phyloP scores from a whole-genome alignment of 2,113 vertebrate genomes.

The Galbula dea region DNA sequence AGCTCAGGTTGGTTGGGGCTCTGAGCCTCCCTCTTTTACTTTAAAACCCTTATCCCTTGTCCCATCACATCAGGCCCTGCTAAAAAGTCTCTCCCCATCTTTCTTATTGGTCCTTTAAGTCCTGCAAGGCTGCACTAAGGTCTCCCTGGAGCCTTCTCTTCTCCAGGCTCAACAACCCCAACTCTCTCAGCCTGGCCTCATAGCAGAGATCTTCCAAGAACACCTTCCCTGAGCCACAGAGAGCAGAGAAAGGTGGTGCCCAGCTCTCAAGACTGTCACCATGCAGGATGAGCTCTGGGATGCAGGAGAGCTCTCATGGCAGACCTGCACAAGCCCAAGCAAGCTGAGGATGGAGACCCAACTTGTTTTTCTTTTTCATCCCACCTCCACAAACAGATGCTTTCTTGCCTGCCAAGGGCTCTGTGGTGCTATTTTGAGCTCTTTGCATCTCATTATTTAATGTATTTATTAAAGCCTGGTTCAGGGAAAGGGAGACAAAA shows the following conservation, averaged over 20 bases:
- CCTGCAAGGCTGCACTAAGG: too few relatives aligned
- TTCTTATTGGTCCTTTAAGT: too few relatives aligned
- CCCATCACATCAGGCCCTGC: too few relatives aligned
- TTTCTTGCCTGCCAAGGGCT: background rate
- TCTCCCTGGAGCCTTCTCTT: too few relatives aligned
- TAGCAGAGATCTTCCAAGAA: too few relatives aligned
- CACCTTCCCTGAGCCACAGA: background rate
- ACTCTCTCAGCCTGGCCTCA: too few relatives aligned
- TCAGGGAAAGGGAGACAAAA: background rate
- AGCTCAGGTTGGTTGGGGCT: too few relatives aligned
- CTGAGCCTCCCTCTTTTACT: too few relatives aligned
- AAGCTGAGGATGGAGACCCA: background rate
- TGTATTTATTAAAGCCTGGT: constrained; percentile 1
- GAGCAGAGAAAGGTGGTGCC: background rate
- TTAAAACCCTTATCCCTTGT: too few relatives aligned
- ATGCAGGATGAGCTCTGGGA: background rate
- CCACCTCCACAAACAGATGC: background rate
- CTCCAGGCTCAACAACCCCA: too few relatives aligned
- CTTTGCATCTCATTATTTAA: background rate
- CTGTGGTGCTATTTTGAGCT: background rate
- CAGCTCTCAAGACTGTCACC: background rate
- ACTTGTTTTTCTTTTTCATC: background rate
- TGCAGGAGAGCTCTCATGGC: background rate
- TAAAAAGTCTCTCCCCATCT: too few relatives aligned
- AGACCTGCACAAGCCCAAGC: rapidly evolving